Evolutionary conservation across 2,888 invertebrate species (phyloP).

Genomic region (Pogonocherus hispidulus): DNA sequence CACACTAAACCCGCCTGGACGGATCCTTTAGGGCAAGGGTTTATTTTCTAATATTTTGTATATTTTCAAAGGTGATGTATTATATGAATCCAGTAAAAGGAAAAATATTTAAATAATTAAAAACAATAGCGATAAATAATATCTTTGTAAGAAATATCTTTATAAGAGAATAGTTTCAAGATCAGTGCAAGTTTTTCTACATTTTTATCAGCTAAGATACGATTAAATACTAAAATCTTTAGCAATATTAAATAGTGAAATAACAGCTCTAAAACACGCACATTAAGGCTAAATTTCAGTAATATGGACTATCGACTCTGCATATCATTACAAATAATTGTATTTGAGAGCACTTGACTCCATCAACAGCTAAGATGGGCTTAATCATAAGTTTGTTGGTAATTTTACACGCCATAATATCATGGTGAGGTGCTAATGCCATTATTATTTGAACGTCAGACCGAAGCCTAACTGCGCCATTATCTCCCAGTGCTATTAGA

Average conservation of each 20-base stretch:
- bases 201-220: too few species aligned
- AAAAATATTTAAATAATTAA: too few species aligned
- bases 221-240: too few species aligned
- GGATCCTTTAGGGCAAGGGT: too few species aligned
- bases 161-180: too few species aligned
- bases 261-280: neutral
- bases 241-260: neutral
- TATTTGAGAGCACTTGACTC: slow-evolving; percentile 45
- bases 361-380: slow-evolving; percentile 32
- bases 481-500: slow-evolving; percentile 29
- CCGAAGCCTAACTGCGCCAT: slow-evolving; percentile 30
- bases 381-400: slow-evolving; percentile 48
- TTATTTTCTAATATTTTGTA: too few species aligned
- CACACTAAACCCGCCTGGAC: too few species aligned
- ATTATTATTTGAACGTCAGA: slow-evolving; percentile 52
- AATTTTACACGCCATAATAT: slow-evolving; percentile 55
- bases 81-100: too few species aligned
- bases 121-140: too few species aligned
- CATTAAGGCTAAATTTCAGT: slow-evolving; percentile 17
- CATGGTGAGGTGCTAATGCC: slow-evolving; percentile 58
- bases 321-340: slow-evolving; percentile 53
- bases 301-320: slow-evolving; percentile 36
- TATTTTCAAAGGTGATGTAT: too few species aligned
- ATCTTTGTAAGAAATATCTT: too few species aligned
- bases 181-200: too few species aligned